Percentiles rank a stretch among this genome's conserved stretches.
phyloP scores from a whole-genome alignment of 2,797 vertebrate species.

The Sphaeramia orbicularis region DNA sequence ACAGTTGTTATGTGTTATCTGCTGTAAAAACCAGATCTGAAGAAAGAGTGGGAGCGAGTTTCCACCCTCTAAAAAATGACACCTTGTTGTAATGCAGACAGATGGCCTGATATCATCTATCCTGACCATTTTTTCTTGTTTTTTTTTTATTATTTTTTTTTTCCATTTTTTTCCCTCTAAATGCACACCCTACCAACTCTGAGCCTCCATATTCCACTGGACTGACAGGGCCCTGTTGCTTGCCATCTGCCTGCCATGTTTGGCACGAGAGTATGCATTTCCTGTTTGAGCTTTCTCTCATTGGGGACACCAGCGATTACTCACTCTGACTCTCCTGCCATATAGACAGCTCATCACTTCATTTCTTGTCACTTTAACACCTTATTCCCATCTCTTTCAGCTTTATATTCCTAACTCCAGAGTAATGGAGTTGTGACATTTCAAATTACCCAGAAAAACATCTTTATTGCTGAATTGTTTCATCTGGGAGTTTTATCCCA shows the following conservation, averaged over 20 bases:
- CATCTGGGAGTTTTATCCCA: constrained; percentile 12
- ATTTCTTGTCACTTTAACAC: constrained; percentile 19
- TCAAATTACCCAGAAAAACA: constrained; percentile 15
- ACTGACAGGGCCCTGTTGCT: constrained; percentile 69
- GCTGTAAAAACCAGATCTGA: constrained; percentile 43
- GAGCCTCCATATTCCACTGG: constrained; percentile 40
- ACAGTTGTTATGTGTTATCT: constrained; percentile 43
- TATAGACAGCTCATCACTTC: constrained; percentile 26
- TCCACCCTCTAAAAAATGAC: constrained; percentile 64
- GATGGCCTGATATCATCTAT: constrained; percentile 75
- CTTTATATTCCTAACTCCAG: constrained; percentile 3
- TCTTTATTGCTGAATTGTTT: background rate
- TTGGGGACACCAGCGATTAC: constrained; percentile 53
- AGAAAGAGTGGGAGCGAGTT: constrained; percentile 51
- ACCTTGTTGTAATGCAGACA: constrained; percentile 70
- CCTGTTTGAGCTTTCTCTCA: constrained; percentile 58
- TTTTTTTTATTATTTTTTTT: background rate
- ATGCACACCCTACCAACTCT: constrained; percentile 37
- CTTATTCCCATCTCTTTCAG: constrained; percentile 8
- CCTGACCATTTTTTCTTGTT: constrained; percentile 27
- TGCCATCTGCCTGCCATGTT: constrained; percentile 78
- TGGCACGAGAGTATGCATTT: constrained; percentile 54
- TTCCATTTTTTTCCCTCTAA: constrained; percentile 51
- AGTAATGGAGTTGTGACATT: constrained; percentile 28
- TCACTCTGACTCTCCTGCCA: constrained; percentile 35